A percentile compares a stretch with the other conserved stretches of the same genome.
phyloP scores from a whole-genome alignment of 2,797 vertebrate genomes.

The Brachyalestes nurse region DNA sequence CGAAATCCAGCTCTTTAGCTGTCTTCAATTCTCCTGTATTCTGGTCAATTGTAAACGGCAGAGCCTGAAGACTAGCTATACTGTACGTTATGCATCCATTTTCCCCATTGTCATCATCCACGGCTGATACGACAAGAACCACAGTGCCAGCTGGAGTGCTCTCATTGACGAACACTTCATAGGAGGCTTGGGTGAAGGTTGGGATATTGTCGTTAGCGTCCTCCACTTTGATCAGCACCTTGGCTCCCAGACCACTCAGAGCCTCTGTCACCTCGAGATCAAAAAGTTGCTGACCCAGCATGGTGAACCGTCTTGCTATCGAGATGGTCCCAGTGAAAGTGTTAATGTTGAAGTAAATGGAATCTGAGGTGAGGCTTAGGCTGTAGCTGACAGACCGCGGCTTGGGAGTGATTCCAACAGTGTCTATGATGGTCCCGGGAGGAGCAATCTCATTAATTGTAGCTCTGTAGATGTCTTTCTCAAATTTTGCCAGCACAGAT shows the following conservation, averaged over 20 bases:
- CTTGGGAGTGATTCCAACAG: conserved; percentile 84
- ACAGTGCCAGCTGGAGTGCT: conserved; percentile 84
- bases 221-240: conserved; percentile 84
- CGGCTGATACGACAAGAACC: conserved; percentile 84
- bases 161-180: conserved; percentile 87
- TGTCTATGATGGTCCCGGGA: conserved; percentile 87
- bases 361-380: conserved; percentile 81
- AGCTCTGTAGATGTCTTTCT: conserved; percentile 87
- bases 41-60: conserved; percentile 89
- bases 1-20: conserved; percentile 89
- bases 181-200: conserved; percentile 84
- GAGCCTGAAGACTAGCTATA: conserved; percentile 79
- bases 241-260: conserved; percentile 82
- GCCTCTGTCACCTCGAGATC: conserved; percentile 88
- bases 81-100: conserved; percentile 92
- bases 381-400: conserved; percentile 84
- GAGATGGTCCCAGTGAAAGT: conserved; percentile 88
- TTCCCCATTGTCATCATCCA: conserved; percentile 90
- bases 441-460: conserved; percentile 91
- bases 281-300: conserved; percentile 80
- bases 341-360: conserved; percentile 87
- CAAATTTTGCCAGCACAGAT: conserved; percentile 81
- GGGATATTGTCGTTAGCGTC: conserved; percentile 91
- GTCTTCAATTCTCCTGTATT: conserved; percentile 86
- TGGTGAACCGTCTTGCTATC: conserved; percentile 82